Evolutionary conservation across 2,888 invertebrate species (phyloP), one percentile per base, ranked within the genome.

Genomic region (Cremastinae sp.): DNA sequence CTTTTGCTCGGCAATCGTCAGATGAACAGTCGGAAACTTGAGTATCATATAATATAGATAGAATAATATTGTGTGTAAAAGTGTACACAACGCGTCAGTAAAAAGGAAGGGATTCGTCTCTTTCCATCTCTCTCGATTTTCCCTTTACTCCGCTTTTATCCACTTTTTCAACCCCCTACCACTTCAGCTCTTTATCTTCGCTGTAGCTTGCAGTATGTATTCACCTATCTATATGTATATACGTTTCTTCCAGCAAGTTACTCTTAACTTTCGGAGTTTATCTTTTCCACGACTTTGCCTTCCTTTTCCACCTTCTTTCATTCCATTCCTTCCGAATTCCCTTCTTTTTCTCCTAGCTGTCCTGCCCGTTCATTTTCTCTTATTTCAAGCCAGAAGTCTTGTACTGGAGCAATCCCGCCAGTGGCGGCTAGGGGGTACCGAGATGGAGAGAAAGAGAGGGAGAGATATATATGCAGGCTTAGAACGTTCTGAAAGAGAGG

Each of bases 261-360:
- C 85, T 83, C 82, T 82, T 79, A 84, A 87, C 85, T 86, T 84
- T 81, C 53, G 77, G 84, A 86, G 85, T 87, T 86, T 86, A 83
- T 86, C 85, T 83, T 84, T 80, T 84, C 82, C 78, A 68, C 78
- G 80, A 79, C 61, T 78, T 64, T 68, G 41, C 61, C 70, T 66
- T 41, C 58, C 20, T 41, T 49, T 22, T 18, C n/a, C n/a, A n/a
- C 22, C 66, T 49, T 69, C 59, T 71, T 20, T 69, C 65, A 51
- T 12, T 9, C 58, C 47, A 35, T 14, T 9, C 10, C 49, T 37
- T 20, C 20, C 14, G 5, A 28, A 28, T 14, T 41, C 22, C 35
- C 12, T 16, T 14, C 56, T 56, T 41, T 51, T 18, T 12, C 39
- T 7, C 12, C 18, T 28, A 43, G 58, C 10, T 62, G n/a, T 51